Percentiles rank a stretch among this genome's conserved stretches.
phyloP scores from a whole-genome alignment of 2,888 invertebrate species.

The Anthoptus insignis region DNA sequence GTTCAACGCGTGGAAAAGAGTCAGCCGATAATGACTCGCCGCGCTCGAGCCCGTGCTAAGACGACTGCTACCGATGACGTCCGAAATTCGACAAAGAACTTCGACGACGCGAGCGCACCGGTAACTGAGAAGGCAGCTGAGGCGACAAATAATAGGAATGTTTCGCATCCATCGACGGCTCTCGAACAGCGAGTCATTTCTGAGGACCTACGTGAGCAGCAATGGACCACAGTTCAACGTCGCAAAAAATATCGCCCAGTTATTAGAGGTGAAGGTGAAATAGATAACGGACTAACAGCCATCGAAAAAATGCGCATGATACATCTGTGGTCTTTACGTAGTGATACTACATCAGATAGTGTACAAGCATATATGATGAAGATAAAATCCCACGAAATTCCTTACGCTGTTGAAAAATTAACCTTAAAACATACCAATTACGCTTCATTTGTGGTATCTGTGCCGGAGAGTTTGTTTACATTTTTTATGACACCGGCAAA shows the following conservation, averaged over 20 bases:
- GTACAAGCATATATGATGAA: not conserved
- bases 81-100: too few relatives aligned
- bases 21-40: too few relatives aligned
- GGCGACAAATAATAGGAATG: not conserved
- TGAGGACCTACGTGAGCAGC: too few relatives aligned
- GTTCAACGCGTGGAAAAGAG: too few relatives aligned
- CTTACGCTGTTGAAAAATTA: not conserved
- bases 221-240: not conserved
- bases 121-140: too few relatives aligned
- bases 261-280: not conserved
- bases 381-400: not conserved
- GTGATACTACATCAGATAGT: not conserved
- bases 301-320: not conserved
- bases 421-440: not conserved
- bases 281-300: not conserved
- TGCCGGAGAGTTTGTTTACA: not conserved
- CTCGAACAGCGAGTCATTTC: too few relatives aligned
- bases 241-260: not conserved
- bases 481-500: not conserved
- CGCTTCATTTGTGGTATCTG: not conserved
- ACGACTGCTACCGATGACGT: too few relatives aligned
- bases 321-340: not conserved
- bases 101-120: too few relatives aligned
- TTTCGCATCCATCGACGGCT: not conserved
- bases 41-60: too few relatives aligned